Base-by-base conservation (phyloP, 35 echinoderm and acorn worm species). In the Patiria miniata region DNA sequence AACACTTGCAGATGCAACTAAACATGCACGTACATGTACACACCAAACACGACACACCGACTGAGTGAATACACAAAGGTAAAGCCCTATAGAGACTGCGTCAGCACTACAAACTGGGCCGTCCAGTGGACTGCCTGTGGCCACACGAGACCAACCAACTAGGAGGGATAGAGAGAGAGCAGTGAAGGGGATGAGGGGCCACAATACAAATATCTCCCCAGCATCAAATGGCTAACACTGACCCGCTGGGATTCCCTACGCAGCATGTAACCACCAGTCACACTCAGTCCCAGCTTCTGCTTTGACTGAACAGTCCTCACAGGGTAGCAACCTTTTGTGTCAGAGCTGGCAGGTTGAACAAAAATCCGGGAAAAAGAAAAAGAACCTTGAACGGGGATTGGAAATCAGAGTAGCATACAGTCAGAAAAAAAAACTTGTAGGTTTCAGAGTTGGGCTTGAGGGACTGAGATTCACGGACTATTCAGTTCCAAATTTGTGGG, bases 41-140 rank as follows among this genome's bases (percentile, higher is more conserved):
- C 42, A 47, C 42, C 4, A 4, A 47, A n/a, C n/a, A n/a, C n/a
- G 4, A 47, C 42, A 47, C 65, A 34, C 65, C 21, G 19, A 73
- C 65, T 73, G 26, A 73, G 26, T 73, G 65, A 73, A 73, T 73
- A 73, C 65, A 73, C 65, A 73, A 73, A 73, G 65, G 65, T 73
- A 73, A n/a, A 73, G 65, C 34, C 65, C 65, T 23, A 34, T 26
- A 23, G 65, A 73, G 65, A 26, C 65, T 73, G 29, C 12, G 42
- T 47, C 42, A 47, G 42, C 26, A 73, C 65, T 26, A 30, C 65
- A 34, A 73, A 73, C 34, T 73, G 65, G 65, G 65, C 65, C 65
- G 65, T 26, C 65, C 65, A 73, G 65, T 23, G 19, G 65, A 73
- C 65, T 23, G 65, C 65, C 65, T 73, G 65, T 73, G 65, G 65